These are phyloP conservation scores for Folsomia candida DNA, from an alignment of 2,888 invertebrate genomes.

Conservation along the genomic window DNA sequence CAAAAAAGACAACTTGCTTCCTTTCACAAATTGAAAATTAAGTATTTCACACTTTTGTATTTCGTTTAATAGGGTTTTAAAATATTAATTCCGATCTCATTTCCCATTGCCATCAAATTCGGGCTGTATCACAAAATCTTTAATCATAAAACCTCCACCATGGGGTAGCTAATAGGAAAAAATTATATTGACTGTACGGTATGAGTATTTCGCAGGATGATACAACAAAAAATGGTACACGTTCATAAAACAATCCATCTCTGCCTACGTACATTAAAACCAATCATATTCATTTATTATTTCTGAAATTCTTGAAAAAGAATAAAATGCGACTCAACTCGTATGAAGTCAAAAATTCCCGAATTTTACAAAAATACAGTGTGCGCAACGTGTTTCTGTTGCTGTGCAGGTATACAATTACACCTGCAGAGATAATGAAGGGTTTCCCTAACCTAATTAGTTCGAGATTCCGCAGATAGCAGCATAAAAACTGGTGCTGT, in stretches of 20 bases:
- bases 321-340: too few relatives aligned
- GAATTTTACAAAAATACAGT: too few relatives aligned
- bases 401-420: conserved; percentile 1
- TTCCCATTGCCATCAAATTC: conserved; percentile 1
- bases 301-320: too few relatives aligned
- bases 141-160: neutral
- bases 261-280: too few relatives aligned
- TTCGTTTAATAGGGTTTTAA: neutral
- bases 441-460: conserved; percentile 43
- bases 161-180: neutral
- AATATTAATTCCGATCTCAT: neutral
- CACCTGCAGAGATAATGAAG: conserved; percentile 42
- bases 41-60: neutral
- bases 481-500: neutral
- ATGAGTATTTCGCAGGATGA: neutral
- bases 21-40: neutral
- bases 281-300: neutral
- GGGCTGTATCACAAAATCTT: neutral
- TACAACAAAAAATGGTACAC: too few relatives aligned
- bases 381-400: too few relatives aligned
- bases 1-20: too few relatives aligned
- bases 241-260: too few relatives aligned
- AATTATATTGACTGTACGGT: neutral
- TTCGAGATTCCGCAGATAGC: conserved; percentile 31
- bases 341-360: neutral